Evolutionary conservation across 2,113 vertebrate genomes (phyloP).

Genomic region (Copsychus sechellarum): DNA sequence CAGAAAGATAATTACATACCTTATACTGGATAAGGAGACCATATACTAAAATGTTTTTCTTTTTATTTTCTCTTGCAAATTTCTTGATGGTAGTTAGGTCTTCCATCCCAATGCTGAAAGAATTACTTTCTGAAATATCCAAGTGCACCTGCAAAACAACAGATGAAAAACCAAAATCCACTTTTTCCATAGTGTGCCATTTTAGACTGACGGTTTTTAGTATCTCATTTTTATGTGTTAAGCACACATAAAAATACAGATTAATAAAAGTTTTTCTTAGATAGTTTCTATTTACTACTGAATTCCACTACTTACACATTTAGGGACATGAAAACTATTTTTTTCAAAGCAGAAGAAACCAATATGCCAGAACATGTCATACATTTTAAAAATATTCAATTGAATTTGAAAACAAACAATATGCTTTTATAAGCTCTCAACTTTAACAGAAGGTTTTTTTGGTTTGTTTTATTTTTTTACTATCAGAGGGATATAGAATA

Average conservation of each 20-base stretch:
- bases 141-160: constrained; percentile 68
- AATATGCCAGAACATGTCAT: neutral
- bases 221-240: neutral
- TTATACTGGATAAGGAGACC: constrained; percentile 70
- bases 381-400: neutral
- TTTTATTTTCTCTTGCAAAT: constrained; percentile 70
- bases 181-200: neutral
- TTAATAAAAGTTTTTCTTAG: neutral
- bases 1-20: constrained; percentile 66
- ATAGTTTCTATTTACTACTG: neutral
- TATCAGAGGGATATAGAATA: neutral
- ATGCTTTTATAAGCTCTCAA: neutral
- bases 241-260: neutral
- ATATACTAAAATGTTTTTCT: constrained; percentile 74
- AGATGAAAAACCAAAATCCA: neutral
- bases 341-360: neutral
- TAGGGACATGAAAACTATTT: neutral
- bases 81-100: constrained; percentile 53
- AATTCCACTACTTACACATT: neutral
- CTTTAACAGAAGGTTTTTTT: neutral
- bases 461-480: neutral
- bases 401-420: neutral
- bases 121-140: constrained; percentile 44
- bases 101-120: constrained; percentile 53
- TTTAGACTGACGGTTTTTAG: neutral